A percentile compares a stretch with the other conserved stretches of the same genome.
These are phyloP conservation scores for Caenorhabditis brenneri DNA, from an alignment of 1,140 invertebrate species.

Conservation along the genomic window DNA sequence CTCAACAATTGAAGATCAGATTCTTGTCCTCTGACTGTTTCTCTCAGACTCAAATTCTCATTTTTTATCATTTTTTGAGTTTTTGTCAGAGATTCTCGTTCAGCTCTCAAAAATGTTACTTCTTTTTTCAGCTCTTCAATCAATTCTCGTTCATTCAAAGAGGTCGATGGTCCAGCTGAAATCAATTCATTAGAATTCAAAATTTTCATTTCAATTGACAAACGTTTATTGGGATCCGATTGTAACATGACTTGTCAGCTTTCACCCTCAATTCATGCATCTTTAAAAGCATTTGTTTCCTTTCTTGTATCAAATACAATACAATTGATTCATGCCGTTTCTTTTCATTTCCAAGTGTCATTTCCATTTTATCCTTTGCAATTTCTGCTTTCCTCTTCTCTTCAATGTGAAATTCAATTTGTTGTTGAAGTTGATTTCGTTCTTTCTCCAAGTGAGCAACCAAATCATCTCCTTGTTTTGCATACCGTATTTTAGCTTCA, in stretches of 20 bases:
- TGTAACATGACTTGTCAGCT: background rate
- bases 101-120: background rate
- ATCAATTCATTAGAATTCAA: background rate
- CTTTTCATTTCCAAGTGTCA: constrained; percentile 38
- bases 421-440: constrained; percentile 27
- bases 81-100: background rate
- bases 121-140: constrained; percentile 37
- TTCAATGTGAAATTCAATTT: constrained; percentile 42
- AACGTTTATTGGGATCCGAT: constrained; percentile 6
- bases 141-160: background rate
- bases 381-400: constrained; percentile 41
- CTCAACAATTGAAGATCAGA: constrained; percentile 11
- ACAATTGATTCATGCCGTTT: constrained; percentile 36
- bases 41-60: constrained; percentile 11
- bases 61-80: constrained; percentile 30
- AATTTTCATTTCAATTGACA: background rate
- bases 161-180: background rate
- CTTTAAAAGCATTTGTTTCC: constrained; percentile 36
- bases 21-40: constrained; percentile 26
- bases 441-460: constrained; percentile 42
- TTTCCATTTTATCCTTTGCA: constrained; percentile 31
- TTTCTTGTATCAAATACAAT: constrained; percentile 37
- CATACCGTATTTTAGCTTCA: constrained; percentile 35
- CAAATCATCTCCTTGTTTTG: constrained; percentile 43
- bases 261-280: constrained; percentile 31